Base-by-base conservation (phyloP, 2,888 invertebrate species). In the Noctua pronuba region DNA sequence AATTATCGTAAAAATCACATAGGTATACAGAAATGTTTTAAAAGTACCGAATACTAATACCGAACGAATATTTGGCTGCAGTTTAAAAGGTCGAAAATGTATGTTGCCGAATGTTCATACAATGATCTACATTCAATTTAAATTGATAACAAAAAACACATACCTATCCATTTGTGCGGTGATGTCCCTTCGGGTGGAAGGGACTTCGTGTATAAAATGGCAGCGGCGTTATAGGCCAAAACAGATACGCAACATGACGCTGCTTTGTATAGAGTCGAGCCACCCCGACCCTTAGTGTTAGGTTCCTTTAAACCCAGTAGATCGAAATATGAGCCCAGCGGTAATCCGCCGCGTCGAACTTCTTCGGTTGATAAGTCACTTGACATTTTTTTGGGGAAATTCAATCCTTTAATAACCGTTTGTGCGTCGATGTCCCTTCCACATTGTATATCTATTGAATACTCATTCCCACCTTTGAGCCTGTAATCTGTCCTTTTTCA, bases 401-500 rank as follows among this genome's bases (percentile, higher is more conserved):
- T n/a, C n/a, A n/a, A n/a, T n/a, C n/a, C n/a, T n/a, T n/a, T n/a
- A n/a, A 55, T 44, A 41, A 41, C 41, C 41, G 41, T 41, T 41
- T 41, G 10, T 18, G 24, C 8, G 49, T 49, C 21, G 8, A n/a
- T 52, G 24, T n/a, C 10, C 10, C 24, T 49, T 8, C 24, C 49
- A 38, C 38, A 38, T 8, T 49, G 1, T n/a, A 13, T 52, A 55
- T 55, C 5, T 55, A 1, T 55, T 13, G n/a, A 5, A 4, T 13
- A n/a, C 55, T 13, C 55, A n/a, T 58, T 28, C 13, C 28, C n/a
- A 28, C 7, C 6, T 35, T 21, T 31, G 5, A 28, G 10, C 35
- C 10, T 35, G 3, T 21, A 31, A 21, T 6, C n/a, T 64, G 13
- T 44, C 1, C 7, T 49, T 44, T 80, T 83, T 35, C 82, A 85